Evolutionary conservation across 2,113 vertebrate species (phyloP).

Genomic region (Pollimyrus isidori): DNA sequence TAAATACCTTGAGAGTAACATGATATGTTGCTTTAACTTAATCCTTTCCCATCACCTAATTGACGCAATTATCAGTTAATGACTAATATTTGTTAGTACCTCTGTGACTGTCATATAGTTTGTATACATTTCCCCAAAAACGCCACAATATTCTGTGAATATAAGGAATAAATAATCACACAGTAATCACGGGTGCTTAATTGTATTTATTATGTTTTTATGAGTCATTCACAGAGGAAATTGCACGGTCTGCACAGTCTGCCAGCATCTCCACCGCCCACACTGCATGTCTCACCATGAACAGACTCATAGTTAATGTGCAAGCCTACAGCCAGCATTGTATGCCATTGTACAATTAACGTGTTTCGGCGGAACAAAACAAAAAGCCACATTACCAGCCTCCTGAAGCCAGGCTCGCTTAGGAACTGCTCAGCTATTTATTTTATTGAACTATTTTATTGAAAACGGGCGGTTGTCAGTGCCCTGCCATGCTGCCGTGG

Average conservation of each 20-base stretch:
- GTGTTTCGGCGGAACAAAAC: background rate
- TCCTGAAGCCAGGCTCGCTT: background rate
- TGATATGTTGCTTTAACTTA: background rate
- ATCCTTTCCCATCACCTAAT: background rate
- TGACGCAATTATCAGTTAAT: background rate
- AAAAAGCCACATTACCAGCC: background rate
- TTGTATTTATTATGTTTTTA: constrained; percentile 1
- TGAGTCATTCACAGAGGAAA: background rate
- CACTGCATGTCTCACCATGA: background rate
- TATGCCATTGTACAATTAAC: constrained; percentile 4
- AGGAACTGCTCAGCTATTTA: background rate
- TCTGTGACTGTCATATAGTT: background rate
- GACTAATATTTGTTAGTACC: constrained; percentile 2
- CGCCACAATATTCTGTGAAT: background rate
- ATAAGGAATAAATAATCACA: background rate
- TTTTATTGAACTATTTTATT: background rate
- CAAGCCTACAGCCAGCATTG: background rate
- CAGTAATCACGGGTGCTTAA: background rate
- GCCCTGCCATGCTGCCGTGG: constrained; percentile 34
- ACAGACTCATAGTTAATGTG: background rate
- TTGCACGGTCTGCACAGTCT: background rate
- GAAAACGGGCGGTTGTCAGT: background rate
- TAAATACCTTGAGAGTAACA: background rate
- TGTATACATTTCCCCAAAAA: background rate
- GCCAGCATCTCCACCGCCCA: background rate